Percentiles rank a stretch among this genome's conserved stretches.
These are phyloP conservation scores for Phragmatobia fuliginosa DNA, from an alignment of 2,888 invertebrate species.

Conservation along the genomic window DNA sequence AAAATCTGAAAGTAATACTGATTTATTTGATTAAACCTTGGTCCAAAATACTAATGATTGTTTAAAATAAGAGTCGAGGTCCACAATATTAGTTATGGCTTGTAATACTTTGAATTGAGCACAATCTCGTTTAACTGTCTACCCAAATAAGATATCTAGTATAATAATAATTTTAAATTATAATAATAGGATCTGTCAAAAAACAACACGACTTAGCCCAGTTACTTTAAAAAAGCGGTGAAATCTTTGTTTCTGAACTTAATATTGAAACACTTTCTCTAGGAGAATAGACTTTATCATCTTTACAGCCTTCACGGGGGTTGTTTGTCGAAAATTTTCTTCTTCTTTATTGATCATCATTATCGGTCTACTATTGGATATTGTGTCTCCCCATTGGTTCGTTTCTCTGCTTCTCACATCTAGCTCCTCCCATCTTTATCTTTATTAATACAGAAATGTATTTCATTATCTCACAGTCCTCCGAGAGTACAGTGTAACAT, in stretches of 20 bases:
- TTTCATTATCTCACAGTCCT: not conserved
- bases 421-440: too few relatives aligned
- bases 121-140: not conserved
- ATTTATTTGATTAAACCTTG: not conserved
- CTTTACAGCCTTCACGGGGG: not conserved
- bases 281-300: not conserved
- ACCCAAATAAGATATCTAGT: not conserved
- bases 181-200: not conserved
- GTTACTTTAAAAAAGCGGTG: not conserved
- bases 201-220: not conserved
- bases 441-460: not conserved
- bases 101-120: not conserved
- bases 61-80: not conserved
- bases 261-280: not conserved
- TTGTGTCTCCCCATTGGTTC: too few relatives aligned
- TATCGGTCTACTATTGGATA: too few relatives aligned
- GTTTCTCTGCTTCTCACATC: too few relatives aligned
- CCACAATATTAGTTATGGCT: not conserved
- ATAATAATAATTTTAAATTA: not conserved
- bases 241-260: not conserved
- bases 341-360: too few relatives aligned
- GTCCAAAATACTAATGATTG: not conserved
- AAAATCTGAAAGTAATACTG: not conserved
- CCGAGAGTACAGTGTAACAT: slow-evolving; percentile 10
- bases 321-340: not conserved